phyloP scores from a whole-genome alignment of 2,888 invertebrate genomes.

The Carabus problematicus region DNA sequence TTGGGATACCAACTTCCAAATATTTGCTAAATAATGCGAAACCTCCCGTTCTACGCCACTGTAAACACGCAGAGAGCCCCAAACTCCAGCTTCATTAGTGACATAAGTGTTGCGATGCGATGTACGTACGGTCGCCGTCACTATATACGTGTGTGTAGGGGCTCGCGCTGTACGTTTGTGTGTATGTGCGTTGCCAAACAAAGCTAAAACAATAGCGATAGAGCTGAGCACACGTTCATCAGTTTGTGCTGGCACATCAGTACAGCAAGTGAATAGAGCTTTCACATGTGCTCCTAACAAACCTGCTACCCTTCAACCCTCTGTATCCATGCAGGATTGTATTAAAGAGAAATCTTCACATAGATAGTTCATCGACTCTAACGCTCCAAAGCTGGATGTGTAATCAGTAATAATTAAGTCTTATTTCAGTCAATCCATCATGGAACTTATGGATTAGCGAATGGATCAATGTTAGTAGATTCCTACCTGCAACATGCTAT shows the following conservation, averaged over 20 bases:
- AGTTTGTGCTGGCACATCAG: conserved; percentile 23
- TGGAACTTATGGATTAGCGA: no score
- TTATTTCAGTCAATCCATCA: no score
- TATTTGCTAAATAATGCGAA: not conserved
- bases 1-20: not conserved
- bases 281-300: conserved; percentile 20
- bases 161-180: conserved; percentile 13
- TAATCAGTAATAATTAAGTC: no score
- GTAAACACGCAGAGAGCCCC: conserved; percentile 12
- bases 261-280: conserved; percentile 23
- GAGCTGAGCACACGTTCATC: conserved; percentile 32
- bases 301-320: conserved; percentile 3
- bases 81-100: conserved; percentile 36
- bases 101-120: conserved; percentile 37
- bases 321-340: not conserved
- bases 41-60: not conserved
- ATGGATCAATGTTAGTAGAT: no score
- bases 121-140: conserved; percentile 6
- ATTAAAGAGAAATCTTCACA: no score
- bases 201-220: conserved; percentile 32
- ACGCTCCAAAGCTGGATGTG: no score
- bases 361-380: no score
- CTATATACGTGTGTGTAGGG: not conserved
- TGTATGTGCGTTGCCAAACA: conserved; percentile 24
- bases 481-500: no score